These are phyloP conservation scores for Scaptomyza reducta DNA, from an alignment of 2,888 invertebrate genomes.

Conservation along the genomic window DNA sequence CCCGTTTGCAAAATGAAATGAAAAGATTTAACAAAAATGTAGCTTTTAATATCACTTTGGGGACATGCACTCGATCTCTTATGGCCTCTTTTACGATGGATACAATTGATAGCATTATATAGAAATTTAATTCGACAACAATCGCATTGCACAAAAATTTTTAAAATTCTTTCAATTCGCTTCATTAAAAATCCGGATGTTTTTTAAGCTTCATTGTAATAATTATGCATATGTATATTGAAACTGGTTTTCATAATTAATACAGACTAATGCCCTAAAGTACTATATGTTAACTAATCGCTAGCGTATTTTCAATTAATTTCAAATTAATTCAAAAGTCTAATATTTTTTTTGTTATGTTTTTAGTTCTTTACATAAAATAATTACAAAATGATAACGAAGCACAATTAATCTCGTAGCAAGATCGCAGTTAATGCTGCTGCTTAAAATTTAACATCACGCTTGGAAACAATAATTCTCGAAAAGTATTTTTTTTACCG, in stretches of 20 bases:
- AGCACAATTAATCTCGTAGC: constrained; percentile 69
- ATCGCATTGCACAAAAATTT: constrained; percentile 64
- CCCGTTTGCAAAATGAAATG: constrained; percentile 67
- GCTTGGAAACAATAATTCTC: constrained; percentile 65
- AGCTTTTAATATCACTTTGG: constrained; percentile 76
- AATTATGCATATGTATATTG: constrained; percentile 22
- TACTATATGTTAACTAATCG: constrained; percentile 10
- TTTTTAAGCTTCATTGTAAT: constrained; percentile 18
- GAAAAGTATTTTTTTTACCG: constrained; percentile 58
- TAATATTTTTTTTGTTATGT: constrained; percentile 19
- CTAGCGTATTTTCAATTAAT: constrained; percentile 70
- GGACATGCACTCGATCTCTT: constrained; percentile 65
- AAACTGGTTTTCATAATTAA: constrained; percentile 58
- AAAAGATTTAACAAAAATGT: constrained; percentile 59
- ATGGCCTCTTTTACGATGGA: constrained; percentile 70
- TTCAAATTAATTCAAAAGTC: constrained; percentile 76
- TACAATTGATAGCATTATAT: constrained; percentile 42
- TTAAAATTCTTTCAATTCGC: constrained; percentile 32
- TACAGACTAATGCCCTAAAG: constrained; percentile 29
- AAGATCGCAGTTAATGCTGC: constrained; percentile 70
- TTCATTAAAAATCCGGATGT: constrained; percentile 18
- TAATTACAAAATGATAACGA: constrained; percentile 52
- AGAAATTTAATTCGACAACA: constrained; percentile 30
- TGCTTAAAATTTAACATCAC: constrained; percentile 74
- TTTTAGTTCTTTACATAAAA: constrained; percentile 52